These are phyloP conservation scores for Conistra vaccinii DNA, from an alignment of 2,888 invertebrate genomes.

Conservation along the genomic window DNA sequence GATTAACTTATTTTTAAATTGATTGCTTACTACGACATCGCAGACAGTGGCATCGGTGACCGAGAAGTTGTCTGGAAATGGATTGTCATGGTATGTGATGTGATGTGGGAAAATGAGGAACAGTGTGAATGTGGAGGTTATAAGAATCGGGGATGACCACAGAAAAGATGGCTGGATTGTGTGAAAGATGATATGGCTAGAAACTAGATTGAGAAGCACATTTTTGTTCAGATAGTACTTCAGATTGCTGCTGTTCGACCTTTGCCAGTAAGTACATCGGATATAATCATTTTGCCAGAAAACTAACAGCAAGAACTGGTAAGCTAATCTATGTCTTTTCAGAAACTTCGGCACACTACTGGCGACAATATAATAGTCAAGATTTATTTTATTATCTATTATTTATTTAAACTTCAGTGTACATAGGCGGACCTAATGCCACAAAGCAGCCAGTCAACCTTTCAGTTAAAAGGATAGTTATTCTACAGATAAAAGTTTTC, in stretches of 20 bases:
- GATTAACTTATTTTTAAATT: not conserved
- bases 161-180: not conserved
- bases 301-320: not conserved
- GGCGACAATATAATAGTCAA: not conserved
- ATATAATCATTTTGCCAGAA: not conserved
- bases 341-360: not conserved
- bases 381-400: not conserved
- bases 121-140: not conserved
- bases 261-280: not conserved
- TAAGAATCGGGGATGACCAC: not conserved
- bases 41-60: not conserved
- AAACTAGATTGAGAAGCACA: no score
- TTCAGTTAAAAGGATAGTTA: not conserved
- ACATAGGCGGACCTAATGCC: not conserved
- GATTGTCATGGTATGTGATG: not conserved
- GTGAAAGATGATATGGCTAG: not conserved
- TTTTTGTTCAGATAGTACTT: not conserved
- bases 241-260: no score
- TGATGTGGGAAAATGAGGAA: not conserved
- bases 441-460: not conserved
- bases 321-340: not conserved
- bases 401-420: not conserved
- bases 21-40: not conserved
- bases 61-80: not conserved
- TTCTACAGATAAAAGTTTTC: not conserved